Evolutionary conservation across 2,113 vertebrate species (phyloP), one percentile per base, ranked within the genome.

Genomic region (Genyomyrus donnyi): DNA sequence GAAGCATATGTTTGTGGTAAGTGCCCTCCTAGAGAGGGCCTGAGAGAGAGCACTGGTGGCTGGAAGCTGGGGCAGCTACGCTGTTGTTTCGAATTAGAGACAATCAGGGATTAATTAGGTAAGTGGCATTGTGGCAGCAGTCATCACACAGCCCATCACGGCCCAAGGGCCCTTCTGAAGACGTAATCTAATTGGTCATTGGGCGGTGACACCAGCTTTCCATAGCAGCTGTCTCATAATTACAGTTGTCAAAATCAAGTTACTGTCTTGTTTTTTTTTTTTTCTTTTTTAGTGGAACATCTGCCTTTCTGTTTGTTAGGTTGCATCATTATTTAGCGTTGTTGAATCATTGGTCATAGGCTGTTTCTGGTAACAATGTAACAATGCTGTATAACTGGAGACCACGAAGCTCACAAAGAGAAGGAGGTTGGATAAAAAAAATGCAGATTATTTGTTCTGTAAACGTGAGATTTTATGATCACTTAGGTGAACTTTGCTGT

Each of bases 141-240:
- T 89, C 58, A 88, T 91, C 86, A 88, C 10, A 49, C 53, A 87
- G 91, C 90, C 90, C 88, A 91, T 90, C 89, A 88, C 53, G 24
- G 62, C 62, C 62, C 62, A 70, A 70, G 62, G 27, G 10, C 49
- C 85, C 62, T 53, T 88, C 86, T 9, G 52, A 77, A 48, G 13
- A 35, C 1, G 58, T 92, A 88, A 91, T 92, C 89, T 87, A 91
- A 91, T 92, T 49, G 31, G 83, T 27, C 74, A 42, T 0, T 42
- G 35, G 74, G 35, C 5, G 6, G 35, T 19, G 74, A 80, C 13
- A 80, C 5, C 74, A 42, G 74, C 74, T 42, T 42, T 35, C n/a
- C n/a, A 31, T 70, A 70, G 62, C 62, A 70, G 62, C 62, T 80
- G 31, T 19, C 74, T 80, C 15, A 85, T 45, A 85, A 85, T 85